Evolutionary conservation across 2,113 vertebrate genomes (phyloP).

Genomic region (Myotis yumanensis): DNA sequence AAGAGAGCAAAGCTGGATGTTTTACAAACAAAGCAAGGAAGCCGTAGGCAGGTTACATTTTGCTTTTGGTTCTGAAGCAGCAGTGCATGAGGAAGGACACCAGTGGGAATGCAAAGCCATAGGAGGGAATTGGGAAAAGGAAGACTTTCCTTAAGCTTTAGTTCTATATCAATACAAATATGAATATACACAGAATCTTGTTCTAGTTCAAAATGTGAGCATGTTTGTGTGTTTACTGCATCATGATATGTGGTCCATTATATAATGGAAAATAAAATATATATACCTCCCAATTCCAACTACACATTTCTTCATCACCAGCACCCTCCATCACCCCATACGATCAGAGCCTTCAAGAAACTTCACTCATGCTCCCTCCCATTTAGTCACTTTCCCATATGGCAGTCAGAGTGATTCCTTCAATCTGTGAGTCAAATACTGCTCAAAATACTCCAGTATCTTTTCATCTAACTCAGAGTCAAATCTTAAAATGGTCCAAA

Average conservation of each 20-base stretch:
- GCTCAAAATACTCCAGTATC: background rate
- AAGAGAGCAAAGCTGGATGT: background rate
- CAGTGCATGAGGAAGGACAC: background rate
- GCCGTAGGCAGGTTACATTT: background rate
- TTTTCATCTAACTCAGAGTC: background rate
- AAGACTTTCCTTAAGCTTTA: background rate
- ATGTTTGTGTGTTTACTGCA: background rate
- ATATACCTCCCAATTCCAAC: background rate
- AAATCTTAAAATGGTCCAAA: background rate
- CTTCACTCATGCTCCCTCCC: background rate
- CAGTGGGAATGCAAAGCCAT: background rate
- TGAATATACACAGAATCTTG: background rate
- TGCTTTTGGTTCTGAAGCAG: background rate
- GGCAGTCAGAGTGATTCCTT: background rate
- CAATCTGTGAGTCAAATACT: background rate
- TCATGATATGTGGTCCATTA: background rate
- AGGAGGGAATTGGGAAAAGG: background rate
- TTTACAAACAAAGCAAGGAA: background rate
- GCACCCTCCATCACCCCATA: background rate
- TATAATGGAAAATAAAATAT: background rate
- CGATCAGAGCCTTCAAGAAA: background rate
- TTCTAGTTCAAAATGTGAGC: background rate
- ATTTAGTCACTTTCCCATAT: background rate
- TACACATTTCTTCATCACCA: background rate
- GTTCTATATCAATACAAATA: background rate